These are phyloP conservation scores for Pangasianodon hypophthalmus DNA, from an alignment of 2,113 vertebrate genomes.

Conservation along the genomic window DNA sequence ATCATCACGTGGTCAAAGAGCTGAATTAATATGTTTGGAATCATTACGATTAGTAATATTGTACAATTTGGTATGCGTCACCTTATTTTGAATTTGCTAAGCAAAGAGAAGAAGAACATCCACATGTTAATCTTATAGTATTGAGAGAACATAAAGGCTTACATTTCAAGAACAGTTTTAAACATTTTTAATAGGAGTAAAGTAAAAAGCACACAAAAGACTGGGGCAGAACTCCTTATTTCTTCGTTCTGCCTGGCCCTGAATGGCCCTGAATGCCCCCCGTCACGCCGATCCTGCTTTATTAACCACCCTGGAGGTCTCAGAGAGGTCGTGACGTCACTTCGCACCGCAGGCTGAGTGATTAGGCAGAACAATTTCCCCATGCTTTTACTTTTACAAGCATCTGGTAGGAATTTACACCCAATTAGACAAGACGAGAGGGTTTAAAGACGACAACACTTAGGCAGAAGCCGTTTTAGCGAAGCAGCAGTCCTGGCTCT, in stretches of 20 bases:
- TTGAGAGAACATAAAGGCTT: neutral
- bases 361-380: constrained; percentile 68
- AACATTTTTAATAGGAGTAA: neutral
- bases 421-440: constrained; percentile 81
- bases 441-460: constrained; percentile 79
- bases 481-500: constrained; percentile 77
- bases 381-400: constrained; percentile 70
- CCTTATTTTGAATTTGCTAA: neutral
- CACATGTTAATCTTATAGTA: neutral
- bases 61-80: neutral
- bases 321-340: constrained; percentile 40
- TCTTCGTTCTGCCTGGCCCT: neutral
- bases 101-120: neutral
- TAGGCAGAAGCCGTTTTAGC: constrained; percentile 76
- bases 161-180: neutral
- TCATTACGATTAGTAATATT: neutral
- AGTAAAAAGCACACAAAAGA: neutral
- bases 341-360: constrained; percentile 59
- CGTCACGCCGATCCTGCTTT: neutral
- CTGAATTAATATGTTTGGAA: neutral
- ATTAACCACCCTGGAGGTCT: constrained; percentile 11
- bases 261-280: neutral
- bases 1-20: neutral
- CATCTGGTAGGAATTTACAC: constrained; percentile 86
- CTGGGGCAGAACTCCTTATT: neutral